Evolutionary conservation across 92 coral and sea anemone species (phyloP).

Genomic region (Micromussa lordhowensis): DNA sequence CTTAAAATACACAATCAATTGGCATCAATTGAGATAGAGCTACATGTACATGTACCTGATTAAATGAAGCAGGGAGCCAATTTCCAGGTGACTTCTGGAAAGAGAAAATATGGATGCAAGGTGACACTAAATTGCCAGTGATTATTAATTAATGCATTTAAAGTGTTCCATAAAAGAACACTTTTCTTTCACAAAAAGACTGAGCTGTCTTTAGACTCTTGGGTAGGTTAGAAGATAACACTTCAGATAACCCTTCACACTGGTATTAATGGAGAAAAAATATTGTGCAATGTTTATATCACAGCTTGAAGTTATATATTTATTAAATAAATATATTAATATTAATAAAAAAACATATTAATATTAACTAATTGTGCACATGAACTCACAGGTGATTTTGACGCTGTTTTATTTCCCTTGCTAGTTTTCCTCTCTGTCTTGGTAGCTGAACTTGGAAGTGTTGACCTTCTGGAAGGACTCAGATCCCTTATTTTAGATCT

Average conservation of each 20-base stretch:
- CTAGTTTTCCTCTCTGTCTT: conserved; percentile 69
- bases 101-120: background rate
- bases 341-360: background rate
- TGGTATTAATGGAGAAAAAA: too few relatives aligned
- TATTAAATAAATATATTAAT: too few relatives aligned
- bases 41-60: too few relatives aligned
- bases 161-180: background rate
- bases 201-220: too few relatives aligned
- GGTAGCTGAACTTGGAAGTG: conserved; percentile 47
- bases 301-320: too few relatives aligned
- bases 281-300: too few relatives aligned
- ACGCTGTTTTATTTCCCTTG: conserved; percentile 63
- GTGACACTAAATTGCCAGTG: background rate
- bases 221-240: too few relatives aligned
- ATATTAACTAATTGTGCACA: background rate
- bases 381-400: conserved; percentile 63
- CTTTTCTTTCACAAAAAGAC: too few relatives aligned
- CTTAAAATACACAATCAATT: too few relatives aligned
- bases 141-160: background rate
- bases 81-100: conserved; percentile 84
- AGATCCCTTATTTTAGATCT: conserved; percentile 88
- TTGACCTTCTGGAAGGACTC: conserved; percentile 89
- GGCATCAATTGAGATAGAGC: too few relatives aligned
- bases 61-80: conserved; percentile 99
- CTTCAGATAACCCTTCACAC: too few relatives aligned